Conservation (phyloP, 2,888 invertebrate species). For the Rambutsinella grinnellia region DNA sequence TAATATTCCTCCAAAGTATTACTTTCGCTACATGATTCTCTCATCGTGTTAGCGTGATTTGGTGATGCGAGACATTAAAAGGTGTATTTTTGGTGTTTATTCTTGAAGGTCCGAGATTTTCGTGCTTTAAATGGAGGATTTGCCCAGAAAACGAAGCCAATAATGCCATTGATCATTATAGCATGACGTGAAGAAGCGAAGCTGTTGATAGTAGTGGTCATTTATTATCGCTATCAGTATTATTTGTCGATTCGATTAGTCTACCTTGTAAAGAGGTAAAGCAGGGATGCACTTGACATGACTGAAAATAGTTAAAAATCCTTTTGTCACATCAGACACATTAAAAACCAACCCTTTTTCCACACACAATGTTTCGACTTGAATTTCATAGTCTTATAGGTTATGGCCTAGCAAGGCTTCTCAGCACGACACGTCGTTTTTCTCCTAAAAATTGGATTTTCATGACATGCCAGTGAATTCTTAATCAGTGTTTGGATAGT, state of each 20-base stretch:
- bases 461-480: constrained; percentile 45
- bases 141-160: background rate
- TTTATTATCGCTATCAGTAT: background rate
- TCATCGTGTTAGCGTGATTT: constrained; percentile 43
- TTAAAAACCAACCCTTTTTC: background rate
- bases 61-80: constrained; percentile 16
- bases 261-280: background rate
- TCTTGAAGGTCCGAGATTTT: constrained; percentile 35
- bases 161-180: background rate
- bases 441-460: constrained; percentile 29
- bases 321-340: background rate
- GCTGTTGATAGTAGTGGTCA: background rate
- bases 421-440: constrained; percentile 3
- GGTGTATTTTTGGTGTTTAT: constrained; percentile 34
- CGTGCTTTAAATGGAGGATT: background rate
- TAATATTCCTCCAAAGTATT: background rate
- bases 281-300: background rate
- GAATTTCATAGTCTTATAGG: background rate
- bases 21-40: constrained; percentile 25
- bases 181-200: background rate
- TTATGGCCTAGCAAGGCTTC: background rate
- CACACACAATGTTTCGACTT: background rate
- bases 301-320: background rate
- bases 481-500: constrained; percentile 36
- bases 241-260: background rate